phyloP scores from a whole-genome alignment of 2,888 invertebrate species.

The Phoronis australis region DNA sequence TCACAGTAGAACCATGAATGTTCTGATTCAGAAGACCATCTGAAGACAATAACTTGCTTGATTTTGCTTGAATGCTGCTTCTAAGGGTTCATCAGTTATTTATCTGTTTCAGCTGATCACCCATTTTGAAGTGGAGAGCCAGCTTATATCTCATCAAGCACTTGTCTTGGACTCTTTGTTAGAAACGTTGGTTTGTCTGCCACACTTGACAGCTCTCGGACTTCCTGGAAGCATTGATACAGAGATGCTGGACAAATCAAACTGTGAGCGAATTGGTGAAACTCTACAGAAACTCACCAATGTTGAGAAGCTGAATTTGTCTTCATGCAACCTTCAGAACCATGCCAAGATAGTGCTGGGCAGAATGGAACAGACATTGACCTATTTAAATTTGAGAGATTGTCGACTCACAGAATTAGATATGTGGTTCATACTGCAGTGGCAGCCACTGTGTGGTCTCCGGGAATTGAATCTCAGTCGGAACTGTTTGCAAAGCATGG shows the following conservation, averaged over 20 bases:
- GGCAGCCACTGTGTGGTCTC: slow-evolving; percentile 21
- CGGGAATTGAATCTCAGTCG: slow-evolving; percentile 37
- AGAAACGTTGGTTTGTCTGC: slow-evolving; percentile 23
- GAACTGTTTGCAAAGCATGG: slow-evolving; percentile 26
- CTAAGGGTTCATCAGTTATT: background rate
- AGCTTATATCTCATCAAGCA: slow-evolving; percentile 21
- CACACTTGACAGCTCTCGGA: slow-evolving; percentile 27
- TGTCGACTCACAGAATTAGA: slow-evolving; percentile 30
- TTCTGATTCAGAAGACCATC: background rate
- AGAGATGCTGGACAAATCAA: slow-evolving; percentile 15
- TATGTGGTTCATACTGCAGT: slow-evolving; percentile 24
- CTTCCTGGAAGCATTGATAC: slow-evolving; percentile 34
- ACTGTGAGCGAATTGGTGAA: slow-evolving; percentile 16
- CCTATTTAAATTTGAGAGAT: slow-evolving; percentile 34
- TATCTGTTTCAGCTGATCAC: slow-evolving; percentile 27
- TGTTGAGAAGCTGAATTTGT: slow-evolving; percentile 26
- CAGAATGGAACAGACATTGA: slow-evolving; percentile 16
- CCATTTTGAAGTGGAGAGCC: slow-evolving; percentile 34
- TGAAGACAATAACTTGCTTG: background rate
- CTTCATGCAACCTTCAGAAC: slow-evolving; percentile 32
- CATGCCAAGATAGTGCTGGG: slow-evolving; percentile 19
- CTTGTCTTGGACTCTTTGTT: slow-evolving; percentile 19
- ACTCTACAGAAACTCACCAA: slow-evolving; percentile 16
- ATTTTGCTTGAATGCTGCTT: background rate
- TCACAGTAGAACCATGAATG: background rate